phyloP scores from a whole-genome alignment of 2,888 invertebrate species.

The Linyphia triangularis region DNA sequence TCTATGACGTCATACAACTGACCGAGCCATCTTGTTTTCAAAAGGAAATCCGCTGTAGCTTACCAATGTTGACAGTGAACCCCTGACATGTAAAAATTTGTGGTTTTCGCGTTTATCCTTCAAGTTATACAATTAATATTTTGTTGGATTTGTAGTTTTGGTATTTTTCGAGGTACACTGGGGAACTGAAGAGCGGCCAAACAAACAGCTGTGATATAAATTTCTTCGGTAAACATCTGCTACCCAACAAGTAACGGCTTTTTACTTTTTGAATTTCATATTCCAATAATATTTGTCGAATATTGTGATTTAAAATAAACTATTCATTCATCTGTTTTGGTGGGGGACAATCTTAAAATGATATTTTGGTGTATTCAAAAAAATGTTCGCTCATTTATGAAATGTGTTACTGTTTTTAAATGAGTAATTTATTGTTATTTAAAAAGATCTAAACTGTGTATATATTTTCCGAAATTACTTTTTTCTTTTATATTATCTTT shows the following conservation, averaged over 20 bases:
- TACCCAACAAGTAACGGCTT: conserved; percentile 46
- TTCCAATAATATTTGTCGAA: too few species aligned
- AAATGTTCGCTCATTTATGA: too few species aligned
- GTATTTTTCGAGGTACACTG: neutral
- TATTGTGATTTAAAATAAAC: too few species aligned
- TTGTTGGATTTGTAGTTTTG: neutral
- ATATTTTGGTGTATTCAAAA: too few species aligned
- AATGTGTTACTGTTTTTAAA: too few species aligned
- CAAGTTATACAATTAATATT: conserved; percentile 3
- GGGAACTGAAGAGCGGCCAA: neutral
- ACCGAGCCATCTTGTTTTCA: conserved; percentile 67
- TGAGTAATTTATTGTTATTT: too few species aligned
- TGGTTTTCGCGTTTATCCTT: neutral
- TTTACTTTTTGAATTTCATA: neutral
- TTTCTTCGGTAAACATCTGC: conserved; percentile 65
- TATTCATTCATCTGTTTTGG: too few species aligned
- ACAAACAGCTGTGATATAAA: neutral
- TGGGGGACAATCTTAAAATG: too few species aligned
- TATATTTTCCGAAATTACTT: too few species aligned
- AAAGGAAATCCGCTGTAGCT: conserved; percentile 32
- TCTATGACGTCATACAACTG: conserved; percentile 57
- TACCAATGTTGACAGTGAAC: neutral
- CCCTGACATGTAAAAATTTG: conserved; percentile 1
- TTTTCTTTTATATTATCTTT: too few species aligned
- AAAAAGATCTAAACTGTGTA: too few species aligned